Evolutionary conservation across 2,113 vertebrate species (phyloP).

Genomic region (Anguilla rostrata): DNA sequence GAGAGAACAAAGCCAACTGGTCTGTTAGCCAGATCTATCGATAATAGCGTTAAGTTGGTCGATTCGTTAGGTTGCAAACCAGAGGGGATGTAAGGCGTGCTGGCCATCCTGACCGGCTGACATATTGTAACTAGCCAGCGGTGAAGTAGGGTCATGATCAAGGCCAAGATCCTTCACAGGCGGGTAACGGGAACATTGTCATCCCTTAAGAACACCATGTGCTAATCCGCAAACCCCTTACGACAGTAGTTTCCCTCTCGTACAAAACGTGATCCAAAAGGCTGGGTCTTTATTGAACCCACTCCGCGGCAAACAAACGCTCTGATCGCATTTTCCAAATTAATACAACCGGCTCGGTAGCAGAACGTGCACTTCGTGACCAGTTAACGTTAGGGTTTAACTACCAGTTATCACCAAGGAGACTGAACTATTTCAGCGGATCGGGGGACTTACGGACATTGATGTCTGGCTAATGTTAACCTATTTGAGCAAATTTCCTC

Average conservation of each 20-base stretch:
- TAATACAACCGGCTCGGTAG: neutral
- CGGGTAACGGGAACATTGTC: neutral
- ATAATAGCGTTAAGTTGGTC: slow-evolving; percentile 34
- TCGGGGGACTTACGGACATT: neutral
- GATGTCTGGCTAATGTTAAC: neutral
- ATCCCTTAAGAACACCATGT: slow-evolving; percentile 9
- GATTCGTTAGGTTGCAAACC: slow-evolving; percentile 31
- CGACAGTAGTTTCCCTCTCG: neutral
- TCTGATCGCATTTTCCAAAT: neutral
- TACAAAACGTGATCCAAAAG: neutral
- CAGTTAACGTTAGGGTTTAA: neutral
- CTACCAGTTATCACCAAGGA: neutral
- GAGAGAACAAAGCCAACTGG: neutral
- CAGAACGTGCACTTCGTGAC: neutral
- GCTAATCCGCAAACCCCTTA: slow-evolving; percentile 3
- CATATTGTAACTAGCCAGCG: neutral
- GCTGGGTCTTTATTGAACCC: neutral
- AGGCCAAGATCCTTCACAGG: slow-evolving; percentile 34
- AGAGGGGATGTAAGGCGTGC: neutral
- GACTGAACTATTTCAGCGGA: neutral
- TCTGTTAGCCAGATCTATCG: slow-evolving; percentile 38
- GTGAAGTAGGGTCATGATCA: slow-evolving; percentile 35
- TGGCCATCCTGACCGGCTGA: neutral
- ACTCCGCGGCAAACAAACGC: neutral
- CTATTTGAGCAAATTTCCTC: neutral